These are phyloP conservation scores for Brenthis ino DNA, from an alignment of 2,888 invertebrate species.

Conservation along the genomic window DNA sequence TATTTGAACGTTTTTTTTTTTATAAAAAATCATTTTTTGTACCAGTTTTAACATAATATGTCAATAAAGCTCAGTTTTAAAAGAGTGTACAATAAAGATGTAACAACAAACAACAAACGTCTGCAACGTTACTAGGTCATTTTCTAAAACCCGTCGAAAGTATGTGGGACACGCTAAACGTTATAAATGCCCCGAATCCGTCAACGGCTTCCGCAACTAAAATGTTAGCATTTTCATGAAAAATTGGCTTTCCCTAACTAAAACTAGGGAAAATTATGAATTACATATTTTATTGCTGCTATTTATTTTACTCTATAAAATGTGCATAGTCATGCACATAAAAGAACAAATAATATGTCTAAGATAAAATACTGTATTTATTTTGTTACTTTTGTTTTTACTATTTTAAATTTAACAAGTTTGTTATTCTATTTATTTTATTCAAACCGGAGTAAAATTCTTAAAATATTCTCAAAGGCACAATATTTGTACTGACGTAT, in stretches of 20 bases:
- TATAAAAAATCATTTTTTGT: no score
- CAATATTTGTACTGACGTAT: not conserved
- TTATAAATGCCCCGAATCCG: constrained; percentile 26
- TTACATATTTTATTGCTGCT: constrained; percentile 5
- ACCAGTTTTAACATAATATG: no score
- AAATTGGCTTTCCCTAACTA: constrained; percentile 29
- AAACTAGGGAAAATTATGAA: constrained; percentile 13
- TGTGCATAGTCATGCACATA: no score
- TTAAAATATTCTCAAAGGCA: not conserved
- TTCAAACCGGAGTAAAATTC: not conserved
- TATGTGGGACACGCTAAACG: constrained; percentile 28
- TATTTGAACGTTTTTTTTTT: no score
- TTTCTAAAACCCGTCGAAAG: constrained; percentile 3
- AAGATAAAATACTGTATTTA: no score
- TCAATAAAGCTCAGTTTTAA: no score
- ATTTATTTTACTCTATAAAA: not conserved
- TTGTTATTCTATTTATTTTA: no score
- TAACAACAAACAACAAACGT: no score
- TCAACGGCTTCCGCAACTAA: constrained; percentile 27
- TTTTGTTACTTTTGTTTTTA: no score
- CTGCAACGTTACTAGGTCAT: constrained; percentile 8
- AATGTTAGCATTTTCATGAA: constrained; percentile 26
- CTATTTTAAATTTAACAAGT: no score
- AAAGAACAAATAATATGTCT: no score
- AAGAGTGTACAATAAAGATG: not conserved